Percentiles rank a stretch among this genome's conserved stretches.
Conservation (phyloP, 2,888 invertebrate genomes). For the Electrophaes corylata region DNA sequence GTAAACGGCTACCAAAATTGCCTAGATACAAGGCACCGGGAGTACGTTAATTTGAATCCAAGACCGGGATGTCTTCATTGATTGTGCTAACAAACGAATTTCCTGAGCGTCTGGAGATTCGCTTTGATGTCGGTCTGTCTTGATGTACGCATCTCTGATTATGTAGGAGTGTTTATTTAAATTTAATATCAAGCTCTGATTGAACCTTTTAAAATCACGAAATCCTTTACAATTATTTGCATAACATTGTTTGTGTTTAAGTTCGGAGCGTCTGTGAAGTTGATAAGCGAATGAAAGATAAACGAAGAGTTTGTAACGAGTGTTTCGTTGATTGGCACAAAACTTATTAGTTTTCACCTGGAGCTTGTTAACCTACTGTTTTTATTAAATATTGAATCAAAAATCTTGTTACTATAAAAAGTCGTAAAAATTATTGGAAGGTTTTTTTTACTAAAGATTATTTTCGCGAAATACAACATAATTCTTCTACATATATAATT, state of each 20-base stretch:
- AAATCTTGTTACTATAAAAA: not conserved
- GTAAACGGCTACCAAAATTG: conserved; percentile 37
- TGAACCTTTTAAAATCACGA: conserved; percentile 39
- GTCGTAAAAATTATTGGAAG: no score
- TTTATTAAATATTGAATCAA: not conserved
- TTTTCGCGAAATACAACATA: no score
- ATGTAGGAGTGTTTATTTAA: conserved; percentile 33
- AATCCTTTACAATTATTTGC: conserved; percentile 46
- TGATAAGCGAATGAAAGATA: conserved; percentile 34
- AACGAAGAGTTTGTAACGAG: conserved; percentile 33
- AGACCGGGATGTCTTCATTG: conserved; percentile 63
- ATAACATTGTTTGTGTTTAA: conserved; percentile 50
- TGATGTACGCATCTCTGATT: conserved; percentile 48
- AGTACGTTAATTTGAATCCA: conserved; percentile 48
- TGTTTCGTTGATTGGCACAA: conserved; percentile 26
- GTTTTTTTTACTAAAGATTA: no score
- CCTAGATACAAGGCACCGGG: conserved; percentile 35
- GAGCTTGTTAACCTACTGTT: not conserved
- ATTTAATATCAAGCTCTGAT: conserved; percentile 34
- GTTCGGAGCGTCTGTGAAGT: conserved; percentile 40
- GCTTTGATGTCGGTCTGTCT: conserved; percentile 74
- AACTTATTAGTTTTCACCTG: conserved; percentile 22
- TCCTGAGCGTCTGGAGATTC: conserved; percentile 61
- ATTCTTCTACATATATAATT: no score
- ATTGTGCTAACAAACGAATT: conserved; percentile 70